Evolutionary conservation across 2,113 vertebrate genomes (phyloP), one percentile per base, ranked within the genome.

Genomic region (Triplophysa siluroides): DNA sequence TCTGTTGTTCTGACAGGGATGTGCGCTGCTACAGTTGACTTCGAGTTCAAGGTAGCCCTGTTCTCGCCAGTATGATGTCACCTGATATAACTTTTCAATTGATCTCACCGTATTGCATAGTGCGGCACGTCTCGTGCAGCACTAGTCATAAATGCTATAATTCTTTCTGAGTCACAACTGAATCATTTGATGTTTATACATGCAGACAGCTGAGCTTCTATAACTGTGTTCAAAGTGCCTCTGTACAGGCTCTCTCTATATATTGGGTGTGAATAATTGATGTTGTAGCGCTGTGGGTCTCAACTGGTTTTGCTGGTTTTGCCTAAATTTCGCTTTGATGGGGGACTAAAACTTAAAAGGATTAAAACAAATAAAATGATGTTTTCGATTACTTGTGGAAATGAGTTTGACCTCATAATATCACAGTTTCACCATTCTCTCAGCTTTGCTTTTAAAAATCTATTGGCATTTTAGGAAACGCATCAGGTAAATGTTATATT

Each of bases 221-320:
- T 24, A 50, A 61, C 18, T 68, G 64, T 43, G 61, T 81, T 70
- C 19, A 45, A 81, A 71, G 76, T 65, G 70, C 68, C 74, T 69
- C 45, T 41, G 33, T 71, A 56, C 63, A 45, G 62, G 33, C 65
- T 47, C 65, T 70, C 18, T 64, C 63, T 79, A 56, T 81, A 54
- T 60, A 64, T 75, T 45, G 68, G 47, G 19, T 70, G 76, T 84
- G 45, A 81, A 84, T 84, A 69, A 84, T 84, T 81, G 47, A 84
- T 82, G 41, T 5, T 23, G 7, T 33, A 76, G 41, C 47, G 16
- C 50, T 14, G 50, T 52, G 50, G 13, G 14, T 52, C 5, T 52
- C 16, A 52, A 52, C 50, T 52, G 50, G 50, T 52, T 52, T 52
- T 21, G 43, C 43, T 45, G 43, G 43, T 45, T 45, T 45, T 45